Conservation (phyloP, 2,113 vertebrate species). For the Polypterus senegalus region DNA sequence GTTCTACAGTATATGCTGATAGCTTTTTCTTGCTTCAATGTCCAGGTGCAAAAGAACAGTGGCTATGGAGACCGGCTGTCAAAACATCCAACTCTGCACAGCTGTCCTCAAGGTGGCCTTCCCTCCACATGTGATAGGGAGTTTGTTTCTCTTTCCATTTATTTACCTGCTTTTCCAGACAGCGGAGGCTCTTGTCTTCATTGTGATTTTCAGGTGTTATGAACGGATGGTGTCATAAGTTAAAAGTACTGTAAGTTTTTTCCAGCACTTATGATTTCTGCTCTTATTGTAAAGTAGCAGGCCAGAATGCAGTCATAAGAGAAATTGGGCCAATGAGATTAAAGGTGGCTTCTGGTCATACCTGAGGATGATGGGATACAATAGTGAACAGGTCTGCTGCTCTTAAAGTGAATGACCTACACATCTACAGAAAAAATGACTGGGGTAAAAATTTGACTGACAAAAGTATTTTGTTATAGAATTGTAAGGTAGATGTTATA, state of each 20-base stretch:
- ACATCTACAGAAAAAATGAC: too few relatives aligned
- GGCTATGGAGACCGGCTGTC: conserved; percentile 69
- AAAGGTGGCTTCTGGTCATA: too few relatives aligned
- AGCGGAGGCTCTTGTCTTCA: conserved; percentile 53
- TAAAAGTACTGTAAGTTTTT: conserved; percentile 2
- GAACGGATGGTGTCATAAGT: conserved; percentile 32
- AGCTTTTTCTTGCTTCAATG: background rate
- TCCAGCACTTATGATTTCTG: background rate
- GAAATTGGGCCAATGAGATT: too few relatives aligned
- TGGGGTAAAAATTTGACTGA: too few relatives aligned
- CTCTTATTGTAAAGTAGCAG: too few relatives aligned
- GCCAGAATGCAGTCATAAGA: too few relatives aligned
- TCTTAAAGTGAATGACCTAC: too few relatives aligned
- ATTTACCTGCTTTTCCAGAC: conserved; percentile 62
- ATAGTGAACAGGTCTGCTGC: too few relatives aligned
- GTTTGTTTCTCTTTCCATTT: conserved; percentile 67
- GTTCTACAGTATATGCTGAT: background rate
- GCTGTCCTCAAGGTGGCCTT: conserved; percentile 64
- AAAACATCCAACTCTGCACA: conserved; percentile 64
- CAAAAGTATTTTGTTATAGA: too few relatives aligned
- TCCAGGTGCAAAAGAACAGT: conserved; percentile 52
- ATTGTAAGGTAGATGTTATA: too few relatives aligned
- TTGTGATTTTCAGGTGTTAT: conserved; percentile 45
- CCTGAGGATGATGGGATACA: too few relatives aligned
- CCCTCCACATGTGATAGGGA: conserved; percentile 43